Base-by-base conservation (phyloP, 2,888 invertebrate species). In the Trissolcus brochymenae region DNA sequence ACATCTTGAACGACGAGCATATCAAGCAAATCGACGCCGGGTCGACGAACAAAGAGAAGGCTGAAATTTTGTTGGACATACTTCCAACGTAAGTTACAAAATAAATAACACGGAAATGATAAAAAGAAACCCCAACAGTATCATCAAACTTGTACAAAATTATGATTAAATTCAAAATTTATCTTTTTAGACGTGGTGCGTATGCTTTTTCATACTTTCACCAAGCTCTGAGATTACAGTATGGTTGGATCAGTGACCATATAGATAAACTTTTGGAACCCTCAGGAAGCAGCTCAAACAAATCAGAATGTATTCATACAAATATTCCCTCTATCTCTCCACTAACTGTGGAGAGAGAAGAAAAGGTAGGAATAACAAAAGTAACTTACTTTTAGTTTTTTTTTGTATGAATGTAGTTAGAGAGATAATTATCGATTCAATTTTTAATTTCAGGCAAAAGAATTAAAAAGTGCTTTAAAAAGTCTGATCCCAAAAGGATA, bases 241-340 rank as follows among this genome's bases (percentile, higher is more conserved):
- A 93, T 84, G 82, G 85, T 49, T 93, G 93, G 93, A 84, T 93
- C 59, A 91, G 91, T 84, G 89, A 90, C 60, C 90, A 90, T 35
- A 88, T 93, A 55, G 89, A 89, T 6, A 80, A 67, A 56, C 54
- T 82, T 13, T 79, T 86, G 56, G 82, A 81, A 59, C 75, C 66
- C 35, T 77, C 56, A 19, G 76, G 76, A 16, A 79, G 80, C 35
- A 65, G 41, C 6, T 53, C 29, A 9, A 43, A 62, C 29, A 59
- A 60, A 1, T 50, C 73, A 55, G 60, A 49, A 66, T 55, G 65
- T 11, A 40, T 65, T 51, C 25, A 71, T 6, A 77, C 53, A 46
- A 85, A 83, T 53, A 80, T 88, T 46, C 88, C 87, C 55, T 86
- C 88, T 4, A 82, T 84, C 35, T 85, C 87, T 9, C 85, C 86